Evolutionary conservation across 2,888 invertebrate genomes (phyloP), one percentile per base, ranked within the genome.

Genomic region (Plagodis pulveraria): DNA sequence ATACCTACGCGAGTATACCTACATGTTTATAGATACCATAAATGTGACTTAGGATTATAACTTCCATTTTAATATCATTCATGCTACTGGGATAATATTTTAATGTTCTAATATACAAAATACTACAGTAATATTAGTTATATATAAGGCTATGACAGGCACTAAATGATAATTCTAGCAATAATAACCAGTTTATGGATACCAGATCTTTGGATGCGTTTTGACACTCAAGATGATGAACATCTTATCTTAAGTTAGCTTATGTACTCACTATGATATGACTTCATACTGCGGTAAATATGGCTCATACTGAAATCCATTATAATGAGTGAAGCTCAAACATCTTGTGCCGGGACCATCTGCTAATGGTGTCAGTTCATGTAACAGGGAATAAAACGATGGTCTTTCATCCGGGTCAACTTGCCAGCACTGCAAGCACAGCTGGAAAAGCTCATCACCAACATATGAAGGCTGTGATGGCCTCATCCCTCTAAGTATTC

Each of bases 391-490:
- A 5, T 94, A 89, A 74, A 96, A 97, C 8, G 94, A 91, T 0
- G 96, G 97, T 68, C 97, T 93, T 77, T 98, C 97, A 61, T 96
- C 96, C 9, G 95, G 94, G 82, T 97, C 96, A 11, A 95, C 86
- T 79, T 96, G 96, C 97, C 97, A 98, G 77, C 97, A 97, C 76
- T 97, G 96, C 46, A 96, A 88, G 88, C 97, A 95, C 57, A 97
- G 85, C 82, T 97, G 97, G 83, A 97, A 97, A 35, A 97, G 86
- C 69, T 96, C 96, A 78, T 96, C 96, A 32, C 94, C 95, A 34
- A 96, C 94, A 77, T 96, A 96, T 2, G 94, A 93, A 0, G 96
- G 94, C 77, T 97, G 97, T 0, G 95, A 94, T 0, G 97, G 95
- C 46, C 96, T 93, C 75, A 95, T 91, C 0, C 97, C 97, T 62